Evolutionary conservation across 1,140 invertebrate species (phyloP).

Genomic region (Rhopalosiphum padi): DNA sequence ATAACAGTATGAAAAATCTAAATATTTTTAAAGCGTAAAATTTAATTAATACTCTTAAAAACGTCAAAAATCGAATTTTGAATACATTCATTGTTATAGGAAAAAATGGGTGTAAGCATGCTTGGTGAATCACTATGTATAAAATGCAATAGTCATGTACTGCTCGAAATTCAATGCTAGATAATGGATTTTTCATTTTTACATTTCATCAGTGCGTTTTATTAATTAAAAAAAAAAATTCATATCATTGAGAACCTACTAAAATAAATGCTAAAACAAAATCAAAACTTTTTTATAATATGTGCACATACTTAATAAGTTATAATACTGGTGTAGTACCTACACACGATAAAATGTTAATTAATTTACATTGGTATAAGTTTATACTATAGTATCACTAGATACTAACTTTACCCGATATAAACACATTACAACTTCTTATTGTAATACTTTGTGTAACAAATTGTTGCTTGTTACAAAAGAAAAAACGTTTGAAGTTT

Average conservation of each 20-base stretch:
- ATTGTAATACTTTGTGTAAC: background rate
- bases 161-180: no score
- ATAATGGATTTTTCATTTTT: background rate
- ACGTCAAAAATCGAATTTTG: no score
- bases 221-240: background rate
- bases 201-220: background rate
- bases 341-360: background rate
- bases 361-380: background rate
- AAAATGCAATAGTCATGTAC: no score
- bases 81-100: no score
- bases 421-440: background rate
- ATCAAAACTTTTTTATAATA: background rate
- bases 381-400: background rate
- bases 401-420: background rate
- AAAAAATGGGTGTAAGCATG: no score
- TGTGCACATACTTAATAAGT: background rate
- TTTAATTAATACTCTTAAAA: no score
- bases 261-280: background rate
- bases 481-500: background rate
- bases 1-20: no score
- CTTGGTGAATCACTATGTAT: no score
- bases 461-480: background rate
- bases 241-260: background rate
- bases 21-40: no score
- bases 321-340: no score